Base-by-base conservation (phyloP, 2,888 invertebrate genomes). In the Conomelus anceps region DNA sequence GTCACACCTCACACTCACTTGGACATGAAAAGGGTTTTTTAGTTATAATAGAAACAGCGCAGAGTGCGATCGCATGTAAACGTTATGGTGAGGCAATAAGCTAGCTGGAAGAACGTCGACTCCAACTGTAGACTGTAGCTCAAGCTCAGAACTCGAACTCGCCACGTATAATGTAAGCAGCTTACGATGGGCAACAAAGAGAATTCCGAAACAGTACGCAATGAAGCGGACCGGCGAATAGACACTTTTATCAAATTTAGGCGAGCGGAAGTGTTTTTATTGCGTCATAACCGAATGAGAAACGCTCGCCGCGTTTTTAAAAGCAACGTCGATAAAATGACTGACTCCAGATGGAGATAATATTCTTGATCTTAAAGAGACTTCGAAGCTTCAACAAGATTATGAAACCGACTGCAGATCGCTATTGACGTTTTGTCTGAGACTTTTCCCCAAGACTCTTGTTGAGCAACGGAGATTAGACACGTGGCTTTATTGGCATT, bases 231-330 rank as follows among this genome's bases (percentile, higher is more conserved):
- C 63, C 63, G 22, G 13, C 23, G 29, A 86, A 26, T 86, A 86
- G 86, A 86, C 86, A 86, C 86, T 86, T 86, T 86, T 86, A 86
- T 86, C 86, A 86, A 85, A 86, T 86, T 86, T 86, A 26, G 23
- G 13, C 7, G 29, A 23, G 63, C n/a, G 63, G 29, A 29, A 24
- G 24, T 86, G 86, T 24, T 86, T 86, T 86, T 26, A 86, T 86
- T 86, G 17, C 86, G 26, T 86, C 86, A 86, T 86, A 86, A 86
- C 86, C 13, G 86, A 26, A 23, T 86, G 86, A 86, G 22, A 26
- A 26, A 26, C 86, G 24, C 22, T 4, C 1, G 13, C 34, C 34
- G 63, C 63, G n/a, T 63, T n/a, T 63, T 63, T 63, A n/a, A n/a
- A 63, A 63, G 63, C 63, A n/a, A n/a, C 63, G n/a, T 63, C n/a